Conservation (phyloP, 2,888 invertebrate genomes). For the Cantharis flavilabris region DNA sequence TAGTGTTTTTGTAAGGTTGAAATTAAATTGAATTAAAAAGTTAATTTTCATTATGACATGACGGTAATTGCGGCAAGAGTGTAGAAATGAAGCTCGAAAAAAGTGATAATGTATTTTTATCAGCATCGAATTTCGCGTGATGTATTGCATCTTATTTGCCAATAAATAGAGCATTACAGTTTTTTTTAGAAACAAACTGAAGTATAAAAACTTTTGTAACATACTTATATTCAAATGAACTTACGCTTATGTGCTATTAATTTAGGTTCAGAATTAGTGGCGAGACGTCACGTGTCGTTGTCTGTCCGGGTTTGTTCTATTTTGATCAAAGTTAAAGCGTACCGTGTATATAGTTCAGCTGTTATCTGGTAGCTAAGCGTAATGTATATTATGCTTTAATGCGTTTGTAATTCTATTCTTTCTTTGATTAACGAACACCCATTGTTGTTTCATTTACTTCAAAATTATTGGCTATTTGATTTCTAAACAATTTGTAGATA, state of each 20-base stretch:
- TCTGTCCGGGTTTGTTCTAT: conserved; percentile 27
- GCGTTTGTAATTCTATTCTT: background rate
- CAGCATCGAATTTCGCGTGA: background rate
- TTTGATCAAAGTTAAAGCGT: conserved; percentile 19
- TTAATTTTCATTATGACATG: background rate
- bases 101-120: background rate
- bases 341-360: background rate
- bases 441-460: background rate
- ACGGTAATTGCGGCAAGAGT: background rate
- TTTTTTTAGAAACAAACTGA: background rate
- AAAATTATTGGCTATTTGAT: background rate
- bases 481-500: background rate
- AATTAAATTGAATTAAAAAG: background rate
- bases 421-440: conserved; percentile 4
- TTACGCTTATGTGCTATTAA: conserved; percentile 12
- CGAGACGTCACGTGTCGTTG: conserved; percentile 26
- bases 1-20: background rate
- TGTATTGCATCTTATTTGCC: background rate
- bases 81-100: background rate
- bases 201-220: background rate
- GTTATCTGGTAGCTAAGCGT: conserved; percentile 14
- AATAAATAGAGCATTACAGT: background rate
- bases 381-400: conserved; percentile 4
- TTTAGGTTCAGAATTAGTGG: conserved; percentile 25
- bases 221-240: background rate